These are phyloP conservation scores for Desmophyllum pertusum DNA, from an alignment of 92 coral and sea anemone species.

Conservation along the genomic window DNA sequence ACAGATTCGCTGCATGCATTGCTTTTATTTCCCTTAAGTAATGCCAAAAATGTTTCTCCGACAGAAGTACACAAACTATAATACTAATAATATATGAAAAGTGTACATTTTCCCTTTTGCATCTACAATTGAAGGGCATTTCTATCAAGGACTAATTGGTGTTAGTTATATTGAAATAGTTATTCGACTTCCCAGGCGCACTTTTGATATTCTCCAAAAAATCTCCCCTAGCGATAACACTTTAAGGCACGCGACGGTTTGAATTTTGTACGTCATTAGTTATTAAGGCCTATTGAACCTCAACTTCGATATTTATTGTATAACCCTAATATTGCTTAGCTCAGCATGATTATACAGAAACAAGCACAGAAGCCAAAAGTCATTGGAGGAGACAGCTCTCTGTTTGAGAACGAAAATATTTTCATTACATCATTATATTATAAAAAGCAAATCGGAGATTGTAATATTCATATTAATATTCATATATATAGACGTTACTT, in stretches of 20 bases:
- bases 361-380: not conserved
- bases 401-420: not conserved
- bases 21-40: not conserved
- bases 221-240: not conserved
- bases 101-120: not conserved
- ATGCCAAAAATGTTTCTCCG: not conserved
- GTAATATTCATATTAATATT: not conserved
- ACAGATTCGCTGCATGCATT: not conserved
- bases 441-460: not conserved
- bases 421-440: no score
- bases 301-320: not conserved
- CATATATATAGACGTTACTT: not conserved
- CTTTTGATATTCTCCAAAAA: not conserved
- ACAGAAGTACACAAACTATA: not conserved
- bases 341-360: not conserved
- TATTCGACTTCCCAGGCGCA: not conserved
- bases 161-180: not conserved
- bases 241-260: not conserved
- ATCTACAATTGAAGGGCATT: not conserved
- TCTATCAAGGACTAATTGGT: not conserved
- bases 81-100: not conserved
- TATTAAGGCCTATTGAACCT: not conserved
- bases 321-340: not conserved
- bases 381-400: not conserved
- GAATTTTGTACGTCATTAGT: not conserved